Evolutionary conservation across 2,888 invertebrate species (phyloP).

Genomic region (Cyrtodaria siliqua): DNA sequence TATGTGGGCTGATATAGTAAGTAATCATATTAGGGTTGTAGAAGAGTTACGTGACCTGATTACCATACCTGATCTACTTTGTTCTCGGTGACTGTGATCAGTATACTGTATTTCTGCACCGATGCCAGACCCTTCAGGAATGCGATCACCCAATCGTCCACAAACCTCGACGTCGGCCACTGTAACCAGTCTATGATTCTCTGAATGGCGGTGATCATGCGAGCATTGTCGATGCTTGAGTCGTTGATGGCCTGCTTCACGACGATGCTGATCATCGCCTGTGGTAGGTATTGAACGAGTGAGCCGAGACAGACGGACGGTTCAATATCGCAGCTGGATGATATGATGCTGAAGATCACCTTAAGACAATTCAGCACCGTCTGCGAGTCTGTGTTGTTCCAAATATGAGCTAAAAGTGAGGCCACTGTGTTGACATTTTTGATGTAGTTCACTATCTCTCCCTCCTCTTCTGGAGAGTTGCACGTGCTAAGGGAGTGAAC

Average conservation of each 20-base stretch:
- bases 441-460: slow-evolving; percentile 66
- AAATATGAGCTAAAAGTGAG: slow-evolving; percentile 70
- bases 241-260: slow-evolving; percentile 72
- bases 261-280: slow-evolving; percentile 69
- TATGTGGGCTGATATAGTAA: too few species aligned
- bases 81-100: slow-evolving; percentile 78
- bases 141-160: slow-evolving; percentile 80
- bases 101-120: slow-evolving; percentile 77
- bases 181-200: slow-evolving; percentile 83
- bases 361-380: slow-evolving; percentile 72
- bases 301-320: slow-evolving; percentile 80
- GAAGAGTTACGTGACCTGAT: too few species aligned
- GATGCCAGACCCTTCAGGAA: slow-evolving; percentile 78
- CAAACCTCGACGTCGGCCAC: slow-evolving; percentile 80
- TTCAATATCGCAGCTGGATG: slow-evolving; percentile 67
- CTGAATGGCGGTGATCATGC: slow-evolving; percentile 75
- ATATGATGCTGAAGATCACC: slow-evolving; percentile 79
- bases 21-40: too few species aligned
- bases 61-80: slow-evolving; percentile 79
- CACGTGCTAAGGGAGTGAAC: slow-evolving; percentile 74
- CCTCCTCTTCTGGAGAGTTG: slow-evolving; percentile 63
- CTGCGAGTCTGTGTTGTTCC: slow-evolving; percentile 67
- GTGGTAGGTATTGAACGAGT: slow-evolving; percentile 75
- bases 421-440: slow-evolving; percentile 70
- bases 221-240: slow-evolving; percentile 65